Conservation (phyloP, 35 echinoderm and acorn worm genomes). For the Lytechinus variegatus region DNA sequence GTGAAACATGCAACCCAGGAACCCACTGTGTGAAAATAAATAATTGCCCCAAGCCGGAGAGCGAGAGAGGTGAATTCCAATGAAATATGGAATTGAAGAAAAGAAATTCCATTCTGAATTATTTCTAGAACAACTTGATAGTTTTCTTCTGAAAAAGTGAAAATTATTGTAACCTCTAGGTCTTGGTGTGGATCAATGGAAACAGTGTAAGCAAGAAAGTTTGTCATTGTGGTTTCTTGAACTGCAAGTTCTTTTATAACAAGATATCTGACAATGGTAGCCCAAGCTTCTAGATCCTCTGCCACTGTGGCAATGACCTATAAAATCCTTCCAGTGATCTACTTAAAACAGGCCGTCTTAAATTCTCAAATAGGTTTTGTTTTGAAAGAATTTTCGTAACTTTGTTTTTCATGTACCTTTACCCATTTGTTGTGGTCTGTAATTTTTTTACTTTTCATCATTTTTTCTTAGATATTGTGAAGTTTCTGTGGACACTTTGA, state of each 20-base stretch:
- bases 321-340: background rate
- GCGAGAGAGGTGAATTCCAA: background rate
- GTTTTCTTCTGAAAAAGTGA: background rate
- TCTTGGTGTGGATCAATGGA: background rate
- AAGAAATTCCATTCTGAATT: background rate
- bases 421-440: background rate
- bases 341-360: too few relatives aligned
- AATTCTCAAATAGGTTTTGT: background rate
- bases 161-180: background rate
- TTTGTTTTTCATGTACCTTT: background rate
- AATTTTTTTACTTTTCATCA: background rate
- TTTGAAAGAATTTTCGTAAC: background rate
- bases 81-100: background rate
- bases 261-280: background rate
- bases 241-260: background rate
- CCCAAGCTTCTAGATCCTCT: background rate
- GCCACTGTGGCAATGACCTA: background rate
- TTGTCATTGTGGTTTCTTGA: background rate
- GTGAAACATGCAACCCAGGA: background rate
- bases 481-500: background rate
- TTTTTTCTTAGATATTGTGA: background rate
- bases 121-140: background rate
- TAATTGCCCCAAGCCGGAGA: background rate
- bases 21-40: slow-evolving; percentile 12
- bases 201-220: background rate